Base-by-base conservation (phyloP, 2,888 invertebrate species). In the Macaria liturata region DNA sequence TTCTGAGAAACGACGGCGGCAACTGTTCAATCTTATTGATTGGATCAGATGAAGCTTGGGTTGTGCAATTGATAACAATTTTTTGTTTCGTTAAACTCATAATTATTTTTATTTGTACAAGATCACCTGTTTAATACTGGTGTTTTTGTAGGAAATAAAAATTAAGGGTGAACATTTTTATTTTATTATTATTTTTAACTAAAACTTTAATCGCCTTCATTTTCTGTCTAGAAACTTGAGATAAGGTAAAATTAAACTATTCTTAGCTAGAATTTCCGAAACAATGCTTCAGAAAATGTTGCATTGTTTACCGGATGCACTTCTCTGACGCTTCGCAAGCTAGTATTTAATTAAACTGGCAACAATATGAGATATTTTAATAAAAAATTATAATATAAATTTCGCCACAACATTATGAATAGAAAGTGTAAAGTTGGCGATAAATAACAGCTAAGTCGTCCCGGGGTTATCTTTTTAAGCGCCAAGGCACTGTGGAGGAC, bases 401-500 rank as follows among this genome's bases (percentile, higher is more conserved):
- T 76, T 72, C 68, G 71, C 76, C 75, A 66, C 77, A 71, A 73
- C 72, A 69, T 81, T 75, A 75, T 81, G 79, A 80, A 81, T 80
- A 78, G 77, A 76, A 75, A 72, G 75, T 74, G 70, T 74, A 65
- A 80, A 81, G 74, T 79, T 72, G 71, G 66, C 70, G 67, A 78
- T 84, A 82, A 83, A 83, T 81, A 81, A 78, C 74, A 74, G 69
- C 75, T 74, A 80, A 80, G 78, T 76, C 76, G 75, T 82, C 83
- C 77, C 74, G 67, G 68, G 81, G 83, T 83, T 82, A 83, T 83
- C 83, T 81, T 79, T 78, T 76, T 77, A 78, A 80, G 78, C 75
- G 73, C 75, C 75, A 72, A 60, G 68, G 64, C 59, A 61, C 63
- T 66, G 70, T 72, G 75, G 77, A 78, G 74, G 67, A 67, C 70